Percentiles rank a stretch among this genome's conserved stretches.
Conservation (phyloP, 1,140 invertebrate species). For the Pseudomyrmex pallidus region DNA sequence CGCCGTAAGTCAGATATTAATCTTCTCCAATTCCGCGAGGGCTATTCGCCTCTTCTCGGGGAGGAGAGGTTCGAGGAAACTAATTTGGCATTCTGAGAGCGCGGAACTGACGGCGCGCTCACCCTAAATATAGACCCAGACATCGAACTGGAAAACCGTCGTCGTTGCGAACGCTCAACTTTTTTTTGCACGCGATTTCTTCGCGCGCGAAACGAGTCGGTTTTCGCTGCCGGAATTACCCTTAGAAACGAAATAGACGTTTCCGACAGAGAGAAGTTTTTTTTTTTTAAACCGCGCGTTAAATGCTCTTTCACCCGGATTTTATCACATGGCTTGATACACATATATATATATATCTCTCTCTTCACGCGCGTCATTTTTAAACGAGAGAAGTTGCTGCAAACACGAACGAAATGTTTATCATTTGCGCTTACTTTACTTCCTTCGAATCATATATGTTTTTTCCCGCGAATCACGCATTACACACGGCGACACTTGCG, state of each 20-base stretch:
- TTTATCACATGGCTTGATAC: background rate
- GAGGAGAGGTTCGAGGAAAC: slow-evolving; percentile 30
- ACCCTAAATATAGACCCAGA: slow-evolving; percentile 36
- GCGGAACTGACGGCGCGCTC: slow-evolving; percentile 5
- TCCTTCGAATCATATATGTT: background rate
- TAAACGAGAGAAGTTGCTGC: background rate
- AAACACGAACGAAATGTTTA: background rate
- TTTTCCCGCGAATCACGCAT: slow-evolving; percentile 8
- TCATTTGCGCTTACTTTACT: background rate
- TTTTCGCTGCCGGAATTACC: slow-evolving; percentile 23
- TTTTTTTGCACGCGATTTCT: slow-evolving; percentile 55
- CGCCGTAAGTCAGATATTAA: no score
- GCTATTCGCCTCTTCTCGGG: slow-evolving; percentile 17
- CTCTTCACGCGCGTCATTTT: background rate
- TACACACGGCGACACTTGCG: slow-evolving; percentile 16
- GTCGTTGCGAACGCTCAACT: slow-evolving; percentile 43
- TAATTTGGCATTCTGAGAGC: slow-evolving; percentile 59
- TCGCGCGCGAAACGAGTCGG: slow-evolving; percentile 34
- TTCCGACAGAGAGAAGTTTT: background rate
- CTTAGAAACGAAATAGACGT: background rate
- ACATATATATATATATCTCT: no score
- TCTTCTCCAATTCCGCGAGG: no score
- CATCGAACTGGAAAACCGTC: slow-evolving; percentile 39
- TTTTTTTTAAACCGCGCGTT: background rate
- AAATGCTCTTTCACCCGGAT: slow-evolving; percentile 15